These are phyloP conservation scores for Zoanthus gigantus DNA, from an alignment of 92 coral and sea anemone genomes.

Conservation along the genomic window DNA sequence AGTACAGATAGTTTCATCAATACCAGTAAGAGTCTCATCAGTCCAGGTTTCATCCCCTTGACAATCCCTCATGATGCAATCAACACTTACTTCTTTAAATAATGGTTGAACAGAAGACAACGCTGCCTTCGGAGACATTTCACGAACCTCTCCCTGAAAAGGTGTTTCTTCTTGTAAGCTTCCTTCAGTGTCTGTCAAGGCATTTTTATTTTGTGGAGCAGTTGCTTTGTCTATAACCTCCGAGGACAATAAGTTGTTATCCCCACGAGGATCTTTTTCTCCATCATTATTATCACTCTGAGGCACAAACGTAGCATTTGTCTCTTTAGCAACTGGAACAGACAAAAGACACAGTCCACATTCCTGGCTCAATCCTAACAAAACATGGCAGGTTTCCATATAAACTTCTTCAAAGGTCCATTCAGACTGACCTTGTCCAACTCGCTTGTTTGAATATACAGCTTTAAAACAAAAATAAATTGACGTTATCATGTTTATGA, in stretches of 20 bases:
- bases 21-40: neutral
- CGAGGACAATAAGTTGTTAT: neutral
- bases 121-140: neutral
- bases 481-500: neutral
- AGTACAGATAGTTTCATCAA: neutral
- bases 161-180: neutral
- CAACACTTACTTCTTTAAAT: neutral
- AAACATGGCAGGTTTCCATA: conserved; percentile 94
- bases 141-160: neutral
- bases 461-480: conserved; percentile 50
- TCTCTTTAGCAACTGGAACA: conserved; percentile 46
- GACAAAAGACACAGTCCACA: conserved; percentile 92
- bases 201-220: neutral
- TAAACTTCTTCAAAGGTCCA: conserved; percentile 99
- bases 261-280: neutral
- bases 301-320: neutral
- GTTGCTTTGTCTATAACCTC: neutral
- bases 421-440: conserved; percentile 80
- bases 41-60: neutral
- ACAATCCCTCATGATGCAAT: neutral
- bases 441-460: conserved; percentile 84
- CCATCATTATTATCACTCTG: conserved; percentile 3
- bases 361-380: conserved; percentile 90
- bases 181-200: neutral
- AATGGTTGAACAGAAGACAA: neutral